These are phyloP conservation scores for Campylomormyrus tamandua DNA, from an alignment of 2,113 vertebrate species.

Conservation along the genomic window DNA sequence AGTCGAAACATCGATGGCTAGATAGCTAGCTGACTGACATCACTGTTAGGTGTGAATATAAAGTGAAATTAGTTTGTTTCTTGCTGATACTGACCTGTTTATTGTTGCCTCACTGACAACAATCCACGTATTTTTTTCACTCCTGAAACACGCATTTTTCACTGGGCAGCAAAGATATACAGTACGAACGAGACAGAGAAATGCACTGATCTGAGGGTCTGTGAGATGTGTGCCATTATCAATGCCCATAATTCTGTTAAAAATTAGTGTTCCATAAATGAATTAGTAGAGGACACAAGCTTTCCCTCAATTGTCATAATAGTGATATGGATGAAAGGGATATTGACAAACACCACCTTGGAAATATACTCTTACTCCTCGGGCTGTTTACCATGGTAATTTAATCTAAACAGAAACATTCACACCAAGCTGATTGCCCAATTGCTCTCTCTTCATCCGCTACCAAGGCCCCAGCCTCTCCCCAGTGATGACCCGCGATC, in stretches of 20 bases:
- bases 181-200: not conserved
- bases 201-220: not conserved
- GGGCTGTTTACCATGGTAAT: constrained; percentile 21
- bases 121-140: not conserved
- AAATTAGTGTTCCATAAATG: not conserved
- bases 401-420: constrained; percentile 35
- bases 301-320: not conserved
- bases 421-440: constrained; percentile 20
- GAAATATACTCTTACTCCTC: constrained; percentile 22
- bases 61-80: not conserved
- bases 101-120: not conserved
- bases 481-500: constrained; percentile 18
- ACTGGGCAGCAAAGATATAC: not conserved
- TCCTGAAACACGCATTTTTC: not conserved
- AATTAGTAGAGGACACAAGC: not conserved
- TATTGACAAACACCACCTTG: not conserved
- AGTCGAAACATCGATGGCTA: not conserved
- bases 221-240: not conserved
- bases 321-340: not conserved
- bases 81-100: not conserved
- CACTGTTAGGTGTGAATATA: not conserved
- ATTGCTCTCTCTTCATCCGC: constrained; percentile 22
- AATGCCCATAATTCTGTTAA: not conserved
- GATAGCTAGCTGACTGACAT: not conserved
- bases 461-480: constrained; percentile 17